Percentiles rank a stretch among this genome's conserved stretches.
These are phyloP conservation scores for Brachionus koreanus DNA, from an alignment of 1,140 invertebrate species.

Conservation along the genomic window DNA sequence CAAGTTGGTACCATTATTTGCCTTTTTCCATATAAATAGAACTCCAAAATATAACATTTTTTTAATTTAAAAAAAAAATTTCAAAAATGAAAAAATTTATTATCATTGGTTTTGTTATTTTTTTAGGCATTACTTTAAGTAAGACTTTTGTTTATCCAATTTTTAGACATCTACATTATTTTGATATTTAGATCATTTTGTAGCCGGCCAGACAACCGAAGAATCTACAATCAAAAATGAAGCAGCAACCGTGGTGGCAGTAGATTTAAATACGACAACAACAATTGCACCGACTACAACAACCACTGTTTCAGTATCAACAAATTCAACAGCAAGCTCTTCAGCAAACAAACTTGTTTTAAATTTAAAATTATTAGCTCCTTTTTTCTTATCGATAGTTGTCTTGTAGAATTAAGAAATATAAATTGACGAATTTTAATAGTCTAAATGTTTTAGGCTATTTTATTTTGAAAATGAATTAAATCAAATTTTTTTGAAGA, in stretches of 20 bases:
- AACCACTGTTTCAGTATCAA: not conserved
- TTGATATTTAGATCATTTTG: not conserved
- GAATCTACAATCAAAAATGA: not conserved
- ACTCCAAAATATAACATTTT: not conserved
- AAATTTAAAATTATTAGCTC: not conserved
- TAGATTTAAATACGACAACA: not conserved
- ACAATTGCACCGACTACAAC: not conserved
- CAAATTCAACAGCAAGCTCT: not conserved
- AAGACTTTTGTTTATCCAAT: not conserved
- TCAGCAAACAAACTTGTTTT: not conserved
- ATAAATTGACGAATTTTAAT: not conserved
- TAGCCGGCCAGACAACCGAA: not conserved
- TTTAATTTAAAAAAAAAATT: not conserved
- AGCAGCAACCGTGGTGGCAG: not conserved
- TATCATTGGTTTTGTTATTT: not conserved
- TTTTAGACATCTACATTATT: not conserved
- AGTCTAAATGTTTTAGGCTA: not conserved
- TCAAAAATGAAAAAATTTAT: not conserved
- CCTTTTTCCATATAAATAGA: not conserved
- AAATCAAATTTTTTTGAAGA: not conserved
- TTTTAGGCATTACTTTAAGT: not conserved
- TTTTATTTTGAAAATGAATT: not conserved
- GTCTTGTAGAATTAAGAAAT: not conserved
- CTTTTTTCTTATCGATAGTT: not conserved
- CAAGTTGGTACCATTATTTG: not conserved